These are phyloP conservation scores for Tiphia femorata DNA, from an alignment of 2,888 invertebrate genomes.

Conservation along the genomic window DNA sequence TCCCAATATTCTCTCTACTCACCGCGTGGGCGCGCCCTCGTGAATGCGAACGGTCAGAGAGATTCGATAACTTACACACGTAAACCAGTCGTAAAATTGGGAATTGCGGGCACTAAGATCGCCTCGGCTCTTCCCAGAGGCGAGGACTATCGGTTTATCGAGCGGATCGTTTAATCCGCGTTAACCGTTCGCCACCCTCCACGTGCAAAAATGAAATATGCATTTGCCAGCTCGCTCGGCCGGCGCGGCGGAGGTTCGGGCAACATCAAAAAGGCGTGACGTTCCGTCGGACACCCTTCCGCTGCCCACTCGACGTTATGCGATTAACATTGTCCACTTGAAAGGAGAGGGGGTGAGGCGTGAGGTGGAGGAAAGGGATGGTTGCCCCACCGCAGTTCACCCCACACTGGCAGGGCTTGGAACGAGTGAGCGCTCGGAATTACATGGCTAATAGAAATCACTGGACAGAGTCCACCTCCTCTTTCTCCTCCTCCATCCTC, in stretches of 20 bases:
- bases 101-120: too few relatives aligned
- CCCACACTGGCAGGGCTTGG: not conserved
- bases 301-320: not conserved
- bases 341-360: too few relatives aligned
- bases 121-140: too few relatives aligned
- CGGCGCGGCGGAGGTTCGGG: too few relatives aligned
- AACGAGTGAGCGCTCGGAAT: not conserved
- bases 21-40: too few relatives aligned
- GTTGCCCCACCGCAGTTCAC: not conserved
- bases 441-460: constrained; percentile 15
- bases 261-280: not conserved
- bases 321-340: constrained; percentile 1
- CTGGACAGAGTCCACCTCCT: not conserved
- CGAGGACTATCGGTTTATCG: not conserved
- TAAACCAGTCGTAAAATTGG: too few relatives aligned
- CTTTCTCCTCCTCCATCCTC: too few relatives aligned
- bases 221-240: not conserved
- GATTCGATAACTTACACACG: too few relatives aligned
- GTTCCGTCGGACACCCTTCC: not conserved
- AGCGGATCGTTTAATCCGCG: not conserved
- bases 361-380: too few relatives aligned
- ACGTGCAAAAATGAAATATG: not conserved
- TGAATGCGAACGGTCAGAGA: too few relatives aligned
- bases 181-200: not conserved
- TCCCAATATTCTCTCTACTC: too few relatives aligned